Base-by-base conservation (phyloP, 2,888 invertebrate genomes). In the Augochlorella aurata region DNA sequence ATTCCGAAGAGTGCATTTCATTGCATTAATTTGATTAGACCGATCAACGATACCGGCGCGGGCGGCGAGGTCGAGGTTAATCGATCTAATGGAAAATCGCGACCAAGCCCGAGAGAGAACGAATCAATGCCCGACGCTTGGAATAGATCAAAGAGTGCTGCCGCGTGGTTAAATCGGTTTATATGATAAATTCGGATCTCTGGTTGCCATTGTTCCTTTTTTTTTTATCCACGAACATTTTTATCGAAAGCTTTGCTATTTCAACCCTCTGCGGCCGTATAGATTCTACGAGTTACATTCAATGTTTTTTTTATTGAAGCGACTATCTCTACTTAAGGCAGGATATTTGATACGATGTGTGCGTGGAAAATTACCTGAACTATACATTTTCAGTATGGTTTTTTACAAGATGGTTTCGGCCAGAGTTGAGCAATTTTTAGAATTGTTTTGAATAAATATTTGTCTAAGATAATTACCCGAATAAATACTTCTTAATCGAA, bases 1-100 rank as follows among this genome's bases (percentile, higher is more conserved):
- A 93, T 90, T 91, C 92, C 92, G 89, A 92, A 92, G 92, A 93
- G 93, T 93, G 93, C 93, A 92, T 90, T 80, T 87, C 67, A 72
- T 81, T 75, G 77, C 79, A 58, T 84, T 77, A 78, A 86, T 84
- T 70, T 71, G 83, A 81, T 81, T 73, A 74, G 74, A 65, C 72
- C 65, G 47, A 54, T 5, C 67, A 81, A 65, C 52, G 52, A 63
- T 68, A 68, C 49, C 29, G 29, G 65, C 50, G 50, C 47, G 52
- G 67, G 44, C 21, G 24, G 45, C 44, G 52, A 65, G 47, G 72
- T 76, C 63, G 52, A 69, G 77, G 78, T 54, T 81, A 80, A 82
- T 82, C 77, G 81, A 74, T 82, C 72, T 67, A 79, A 82, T 74
- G 74, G 79, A 82, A 81, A 38, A 54, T 74, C 72, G 65, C 63